These are phyloP conservation scores for Meteorus sp. DNA, from an alignment of 1,140 invertebrate genomes.

Conservation along the genomic window DNA sequence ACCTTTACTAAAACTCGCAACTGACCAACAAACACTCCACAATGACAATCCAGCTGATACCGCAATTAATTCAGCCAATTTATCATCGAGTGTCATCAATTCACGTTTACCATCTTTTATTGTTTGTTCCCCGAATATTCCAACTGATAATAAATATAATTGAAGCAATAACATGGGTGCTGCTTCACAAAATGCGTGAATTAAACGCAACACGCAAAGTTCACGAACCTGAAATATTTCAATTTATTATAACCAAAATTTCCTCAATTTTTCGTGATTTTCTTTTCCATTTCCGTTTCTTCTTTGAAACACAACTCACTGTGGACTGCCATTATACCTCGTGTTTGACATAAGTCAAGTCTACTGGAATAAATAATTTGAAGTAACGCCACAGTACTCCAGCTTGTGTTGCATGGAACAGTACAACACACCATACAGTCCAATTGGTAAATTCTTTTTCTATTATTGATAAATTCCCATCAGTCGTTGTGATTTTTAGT, in stretches of 20 bases:
- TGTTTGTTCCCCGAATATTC: slow-evolving; percentile 36
- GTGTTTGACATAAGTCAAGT: slow-evolving; percentile 78
- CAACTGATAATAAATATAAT: slow-evolving; percentile 72
- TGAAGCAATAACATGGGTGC: slow-evolving; percentile 86
- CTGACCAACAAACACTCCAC: slow-evolving; percentile 86
- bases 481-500: slow-evolving; percentile 32
- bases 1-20: slow-evolving; percentile 89
- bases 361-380: slow-evolving; percentile 83
- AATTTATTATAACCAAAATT: no score
- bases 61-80: slow-evolving; percentile 75
- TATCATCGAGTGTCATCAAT: slow-evolving; percentile 35
- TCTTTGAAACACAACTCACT: no score
- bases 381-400: slow-evolving; percentile 90
- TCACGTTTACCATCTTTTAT: slow-evolving; percentile 31
- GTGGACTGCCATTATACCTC: no score
- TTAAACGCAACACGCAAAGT: slow-evolving; percentile 76
- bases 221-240: slow-evolving; percentile 60
- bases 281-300: slow-evolving; percentile 14
- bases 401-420: slow-evolving; percentile 75
- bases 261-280: not conserved
- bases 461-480: slow-evolving; percentile 30
- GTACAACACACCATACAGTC: slow-evolving; percentile 60
- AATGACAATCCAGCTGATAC: slow-evolving; percentile 81
- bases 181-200: slow-evolving; percentile 86
- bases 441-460: slow-evolving; percentile 47